A percentile compares a stretch with the other conserved stretches of the same genome.
Evolutionary conservation across 2,797 vertebrate genomes (phyloP).

Genomic region (Gephyroberyx darwinii): DNA sequence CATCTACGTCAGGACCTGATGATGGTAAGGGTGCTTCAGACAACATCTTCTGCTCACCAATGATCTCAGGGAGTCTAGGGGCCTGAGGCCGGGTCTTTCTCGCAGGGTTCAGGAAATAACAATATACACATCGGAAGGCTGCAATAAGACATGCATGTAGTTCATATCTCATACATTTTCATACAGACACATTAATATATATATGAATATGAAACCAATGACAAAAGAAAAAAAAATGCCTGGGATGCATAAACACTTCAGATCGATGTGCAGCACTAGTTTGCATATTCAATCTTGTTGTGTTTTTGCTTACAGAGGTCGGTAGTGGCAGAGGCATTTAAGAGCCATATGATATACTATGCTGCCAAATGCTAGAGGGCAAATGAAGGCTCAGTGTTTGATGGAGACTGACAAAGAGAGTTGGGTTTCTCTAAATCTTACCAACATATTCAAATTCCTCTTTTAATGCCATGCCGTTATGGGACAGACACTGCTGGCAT

Average conservation of each 20-base stretch:
- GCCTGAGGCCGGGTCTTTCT: constrained; percentile 95
- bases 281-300: constrained; percentile 81
- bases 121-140: constrained; percentile 99
- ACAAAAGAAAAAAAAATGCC: constrained; percentile 66
- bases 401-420: constrained; percentile 77
- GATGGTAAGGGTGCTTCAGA: constrained; percentile 61
- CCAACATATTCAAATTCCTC: constrained; percentile 99
- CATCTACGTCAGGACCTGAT: constrained; percentile 66
- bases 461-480: constrained; percentile 99
- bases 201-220: constrained; percentile 76
- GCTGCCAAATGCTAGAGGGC: constrained; percentile 81
- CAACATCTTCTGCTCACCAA: constrained; percentile 78
- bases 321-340: constrained; percentile 78
- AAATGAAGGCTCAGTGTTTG: constrained; percentile 78
- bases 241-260: constrained; percentile 75
- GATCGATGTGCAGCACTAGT: constrained; percentile 74
- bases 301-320: constrained; percentile 76
- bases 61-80: constrained; percentile 88
- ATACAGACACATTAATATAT: constrained; percentile 75
- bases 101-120: constrained; percentile 98
- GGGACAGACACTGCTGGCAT: constrained; percentile 98
- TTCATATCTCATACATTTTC: constrained; percentile 53
- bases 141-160: constrained; percentile 57
- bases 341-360: constrained; percentile 80
- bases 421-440: constrained; percentile 84